Percentiles rank a stretch among this genome's conserved stretches.
Conservation (phyloP, 2,113 vertebrate genomes). For the Eptesicus fuscus region DNA sequence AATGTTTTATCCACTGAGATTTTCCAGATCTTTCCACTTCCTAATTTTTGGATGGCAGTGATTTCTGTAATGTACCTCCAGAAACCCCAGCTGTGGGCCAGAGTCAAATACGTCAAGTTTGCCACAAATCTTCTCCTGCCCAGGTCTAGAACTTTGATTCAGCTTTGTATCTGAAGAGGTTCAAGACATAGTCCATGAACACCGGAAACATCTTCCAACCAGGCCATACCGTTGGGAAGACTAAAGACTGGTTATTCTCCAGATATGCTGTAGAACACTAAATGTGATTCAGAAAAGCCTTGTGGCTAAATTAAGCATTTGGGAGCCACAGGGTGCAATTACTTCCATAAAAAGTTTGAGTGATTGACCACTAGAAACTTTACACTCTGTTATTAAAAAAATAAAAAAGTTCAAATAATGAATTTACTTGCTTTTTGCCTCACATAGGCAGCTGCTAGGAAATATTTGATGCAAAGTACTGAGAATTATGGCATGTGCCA, state of each 20-base stretch:
- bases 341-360: constrained; percentile 76
- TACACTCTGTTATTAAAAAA: constrained; percentile 69
- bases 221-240: neutral
- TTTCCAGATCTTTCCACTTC: neutral
- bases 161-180: neutral
- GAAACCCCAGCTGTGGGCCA: neutral
- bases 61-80: neutral
- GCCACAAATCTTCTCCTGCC: neutral
- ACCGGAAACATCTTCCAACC: neutral
- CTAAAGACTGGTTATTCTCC: neutral
- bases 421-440: constrained; percentile 78
- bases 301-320: constrained; percentile 60
- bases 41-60: neutral
- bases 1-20: neutral
- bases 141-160: neutral
- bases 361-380: constrained; percentile 75
- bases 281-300: constrained; percentile 51
- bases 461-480: constrained; percentile 79
- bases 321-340: constrained; percentile 68
- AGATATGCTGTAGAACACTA: constrained; percentile 6
- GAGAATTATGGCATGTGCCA: constrained; percentile 85
- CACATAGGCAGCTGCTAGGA: constrained; percentile 74
- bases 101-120: neutral
- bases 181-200: constrained; percentile 49
- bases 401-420: constrained; percentile 77